A percentile compares a stretch with the other conserved stretches of the same genome.
phyloP scores from a whole-genome alignment of 2,113 vertebrate species.

The Hoplias malabaricus region DNA sequence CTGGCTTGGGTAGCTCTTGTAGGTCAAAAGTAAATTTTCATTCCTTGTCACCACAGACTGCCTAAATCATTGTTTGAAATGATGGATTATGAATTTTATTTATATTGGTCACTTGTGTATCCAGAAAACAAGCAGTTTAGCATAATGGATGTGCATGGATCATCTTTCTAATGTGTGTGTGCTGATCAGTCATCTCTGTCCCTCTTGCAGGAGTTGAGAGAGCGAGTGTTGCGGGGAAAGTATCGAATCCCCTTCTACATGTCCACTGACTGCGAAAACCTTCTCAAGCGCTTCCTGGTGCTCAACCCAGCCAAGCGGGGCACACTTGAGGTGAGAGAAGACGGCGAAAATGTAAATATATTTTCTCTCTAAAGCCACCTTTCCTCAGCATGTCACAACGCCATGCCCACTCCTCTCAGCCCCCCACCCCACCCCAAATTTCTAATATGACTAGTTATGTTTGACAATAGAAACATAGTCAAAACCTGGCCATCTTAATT shows the following conservation, averaged over 20 bases:
- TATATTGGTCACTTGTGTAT: no score
- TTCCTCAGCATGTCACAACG: not conserved
- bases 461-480: not conserved
- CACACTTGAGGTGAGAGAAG: slow-evolving; percentile 83
- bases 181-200: not conserved
- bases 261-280: slow-evolving; percentile 94
- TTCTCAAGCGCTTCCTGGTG: slow-evolving; percentile 88
- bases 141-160: no score
- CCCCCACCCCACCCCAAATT: not conserved
- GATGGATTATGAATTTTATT: no score
- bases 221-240: slow-evolving; percentile 90
- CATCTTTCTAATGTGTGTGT: no score
- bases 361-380: not conserved
- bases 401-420: not conserved
- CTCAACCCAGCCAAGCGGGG: slow-evolving; percentile 91
- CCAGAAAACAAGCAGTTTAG: no score
- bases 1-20: no score
- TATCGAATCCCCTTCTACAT: slow-evolving; percentile 96
- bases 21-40: no score
- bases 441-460: not conserved
- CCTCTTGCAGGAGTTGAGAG: slow-evolving; percentile 82
- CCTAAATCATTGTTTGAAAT: no score
- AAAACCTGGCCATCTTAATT: not conserved
- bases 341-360: not conserved
- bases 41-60: no score